Evolutionary conservation across 2,888 invertebrate genomes (phyloP), one percentile per base, ranked within the genome.

Genomic region (Oligia fasciuncula): DNA sequence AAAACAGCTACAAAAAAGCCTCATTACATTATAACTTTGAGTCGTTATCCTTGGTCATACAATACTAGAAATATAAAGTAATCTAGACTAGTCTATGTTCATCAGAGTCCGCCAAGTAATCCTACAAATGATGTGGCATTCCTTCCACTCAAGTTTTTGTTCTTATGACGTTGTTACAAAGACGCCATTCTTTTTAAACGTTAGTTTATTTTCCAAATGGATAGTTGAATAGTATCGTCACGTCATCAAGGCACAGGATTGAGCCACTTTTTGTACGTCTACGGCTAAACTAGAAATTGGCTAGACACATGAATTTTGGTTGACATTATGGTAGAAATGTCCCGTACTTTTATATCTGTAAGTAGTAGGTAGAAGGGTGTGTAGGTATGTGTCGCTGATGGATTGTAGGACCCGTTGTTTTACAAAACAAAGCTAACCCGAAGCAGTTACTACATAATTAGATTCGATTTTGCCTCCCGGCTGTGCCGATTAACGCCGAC

Each of bases 11-110:
- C 57, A 72, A 43, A 68, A 63, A 69, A 54, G 11, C 35, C 51
- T 62, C 54, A 79, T 80, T 73, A 84, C 57, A 63, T 80, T 67
- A 67, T 13, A 82, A 65, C 17, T 84, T 54, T 17, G 60, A n/a
- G 40, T 43, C 35, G 19, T 60, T 54, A 62, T 72, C 5, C 14
- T 67, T 14, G 35, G 54, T 62, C 66, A 57, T 51, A 43, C 19
- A 40, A 35, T 35, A 80, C 35, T 60, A 72, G 13, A 60, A 23
- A 63, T 77, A 84, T 68, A 68, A 74, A 68, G 71, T 83, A 80
- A 84, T 71, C 62, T n/a, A 60, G n/a, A 29, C 49, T 49, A 51
- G 74, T 73, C 29, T 40, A 35, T 43, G 57, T 51, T 14, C 43
- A n/a, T 74, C 57, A 65, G n/a, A 74, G 74, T 65, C 46, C 40